These are phyloP conservation scores for Sesia bembeciformis DNA, from an alignment of 2,888 invertebrate genomes.

Conservation along the genomic window DNA sequence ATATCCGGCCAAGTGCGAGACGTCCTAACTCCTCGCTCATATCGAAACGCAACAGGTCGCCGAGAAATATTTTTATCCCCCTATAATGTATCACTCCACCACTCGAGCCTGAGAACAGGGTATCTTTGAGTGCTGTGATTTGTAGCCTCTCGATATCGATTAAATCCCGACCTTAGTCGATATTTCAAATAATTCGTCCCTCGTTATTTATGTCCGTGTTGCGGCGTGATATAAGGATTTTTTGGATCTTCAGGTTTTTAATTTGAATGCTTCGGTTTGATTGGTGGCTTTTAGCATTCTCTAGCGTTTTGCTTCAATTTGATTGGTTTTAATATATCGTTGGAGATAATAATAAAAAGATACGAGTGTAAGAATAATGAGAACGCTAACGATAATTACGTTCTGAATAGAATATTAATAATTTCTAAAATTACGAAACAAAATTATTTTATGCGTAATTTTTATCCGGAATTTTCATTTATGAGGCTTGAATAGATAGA, in stretches of 20 bases:
- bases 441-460: too few species aligned
- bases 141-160: constrained; percentile 34
- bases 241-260: constrained; percentile 10
- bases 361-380: too few species aligned
- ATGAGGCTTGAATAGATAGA: too few species aligned
- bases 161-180: constrained; percentile 19
- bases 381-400: too few species aligned
- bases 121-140: constrained; percentile 9
- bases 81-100: constrained; percentile 56
- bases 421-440: too few species aligned
- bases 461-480: too few species aligned
- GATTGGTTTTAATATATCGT: too few species aligned
- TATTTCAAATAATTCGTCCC: constrained; percentile 30
- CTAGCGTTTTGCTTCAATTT: background rate
- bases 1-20: background rate
- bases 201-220: constrained; percentile 46
- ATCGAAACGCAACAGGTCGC: constrained; percentile 58
- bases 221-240: constrained; percentile 45
- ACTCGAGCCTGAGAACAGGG: constrained; percentile 24
- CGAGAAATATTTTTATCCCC: constrained; percentile 62
- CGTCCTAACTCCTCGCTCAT: constrained; percentile 28
- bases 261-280: constrained; percentile 8
- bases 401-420: too few species aligned
- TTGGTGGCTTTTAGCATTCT: background rate
- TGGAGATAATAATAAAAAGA: too few species aligned